Percentiles rank a stretch among this genome's conserved stretches.
Conservation (phyloP, 2,113 vertebrate genomes). For the Acrocephalus arundinaceus region DNA sequence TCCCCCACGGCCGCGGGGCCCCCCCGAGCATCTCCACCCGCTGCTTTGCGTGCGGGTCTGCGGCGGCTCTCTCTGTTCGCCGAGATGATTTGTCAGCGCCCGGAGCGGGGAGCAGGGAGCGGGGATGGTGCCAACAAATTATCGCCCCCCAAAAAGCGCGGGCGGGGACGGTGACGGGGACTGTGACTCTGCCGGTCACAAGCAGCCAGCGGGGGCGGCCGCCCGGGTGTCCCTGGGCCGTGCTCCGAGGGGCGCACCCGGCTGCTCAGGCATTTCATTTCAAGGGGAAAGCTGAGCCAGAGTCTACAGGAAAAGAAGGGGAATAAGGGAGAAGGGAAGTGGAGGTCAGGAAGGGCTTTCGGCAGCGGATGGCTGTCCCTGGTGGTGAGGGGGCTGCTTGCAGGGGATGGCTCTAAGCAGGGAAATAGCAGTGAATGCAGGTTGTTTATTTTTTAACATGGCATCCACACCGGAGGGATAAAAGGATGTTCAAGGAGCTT, state of each 20-base stretch:
- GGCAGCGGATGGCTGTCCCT: neutral
- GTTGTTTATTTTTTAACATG: conserved; percentile 22
- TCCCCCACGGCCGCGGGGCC: rapidly evolving
- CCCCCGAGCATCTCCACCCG: neutral
- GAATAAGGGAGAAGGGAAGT: neutral
- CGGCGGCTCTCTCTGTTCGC: neutral
- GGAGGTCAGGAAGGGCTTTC: neutral
- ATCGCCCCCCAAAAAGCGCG: neutral
- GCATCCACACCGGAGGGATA: neutral
- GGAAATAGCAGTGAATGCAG: neutral
- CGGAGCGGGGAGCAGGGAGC: neutral
- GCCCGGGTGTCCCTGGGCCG: neutral
- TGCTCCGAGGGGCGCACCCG: neutral
- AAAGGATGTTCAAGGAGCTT: neutral
- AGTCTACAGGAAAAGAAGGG: neutral
- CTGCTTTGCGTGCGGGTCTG: neutral
- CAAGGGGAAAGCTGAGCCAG: neutral
- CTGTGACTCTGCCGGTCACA: neutral
- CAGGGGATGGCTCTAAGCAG: neutral
- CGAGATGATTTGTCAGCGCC: neutral
- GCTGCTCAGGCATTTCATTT: neutral
- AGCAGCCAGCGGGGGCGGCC: neutral
- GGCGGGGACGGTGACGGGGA: neutral
- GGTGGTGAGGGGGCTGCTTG: neutral
- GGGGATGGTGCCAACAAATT: neutral